A percentile compares a stretch with the other conserved stretches of the same genome.
Evolutionary conservation across 2,113 vertebrate species (phyloP).

Genomic region (Catharus bicknelli): DNA sequence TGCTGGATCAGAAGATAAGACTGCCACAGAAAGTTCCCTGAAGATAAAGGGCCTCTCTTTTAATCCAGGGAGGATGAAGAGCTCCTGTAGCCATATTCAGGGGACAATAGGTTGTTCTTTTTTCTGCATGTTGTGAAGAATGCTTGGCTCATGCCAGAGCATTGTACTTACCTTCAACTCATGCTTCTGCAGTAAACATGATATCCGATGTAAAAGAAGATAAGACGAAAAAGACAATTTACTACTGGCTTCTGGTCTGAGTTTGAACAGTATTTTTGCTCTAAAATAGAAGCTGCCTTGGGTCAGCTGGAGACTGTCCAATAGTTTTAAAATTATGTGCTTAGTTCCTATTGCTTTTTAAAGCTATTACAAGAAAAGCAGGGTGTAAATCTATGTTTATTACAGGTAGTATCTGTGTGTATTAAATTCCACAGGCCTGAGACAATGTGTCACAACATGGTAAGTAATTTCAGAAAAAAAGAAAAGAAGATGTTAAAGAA

Average conservation of each 20-base stretch:
- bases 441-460: neutral
- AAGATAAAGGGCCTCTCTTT: neutral
- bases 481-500: no score
- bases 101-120: neutral
- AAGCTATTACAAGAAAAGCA: neutral
- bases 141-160: neutral
- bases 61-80: neutral
- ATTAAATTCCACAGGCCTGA: neutral
- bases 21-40: neutral
- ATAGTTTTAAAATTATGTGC: neutral
- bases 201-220: neutral
- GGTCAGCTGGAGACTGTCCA: neutral
- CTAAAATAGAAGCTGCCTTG: fast-evolving
- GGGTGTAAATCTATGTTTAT: constrained; percentile 2
- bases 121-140: neutral
- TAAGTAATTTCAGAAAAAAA: neutral
- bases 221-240: neutral
- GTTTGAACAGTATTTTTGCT: neutral
- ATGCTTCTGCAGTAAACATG: neutral
- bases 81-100: neutral
- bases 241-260: neutral
- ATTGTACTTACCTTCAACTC: neutral
- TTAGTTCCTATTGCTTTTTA: neutral
- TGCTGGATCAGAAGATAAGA: neutral
- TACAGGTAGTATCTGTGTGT: neutral